These are phyloP conservation scores for Andrena marginata DNA, from an alignment of 2,888 invertebrate genomes.

Conservation along the genomic window DNA sequence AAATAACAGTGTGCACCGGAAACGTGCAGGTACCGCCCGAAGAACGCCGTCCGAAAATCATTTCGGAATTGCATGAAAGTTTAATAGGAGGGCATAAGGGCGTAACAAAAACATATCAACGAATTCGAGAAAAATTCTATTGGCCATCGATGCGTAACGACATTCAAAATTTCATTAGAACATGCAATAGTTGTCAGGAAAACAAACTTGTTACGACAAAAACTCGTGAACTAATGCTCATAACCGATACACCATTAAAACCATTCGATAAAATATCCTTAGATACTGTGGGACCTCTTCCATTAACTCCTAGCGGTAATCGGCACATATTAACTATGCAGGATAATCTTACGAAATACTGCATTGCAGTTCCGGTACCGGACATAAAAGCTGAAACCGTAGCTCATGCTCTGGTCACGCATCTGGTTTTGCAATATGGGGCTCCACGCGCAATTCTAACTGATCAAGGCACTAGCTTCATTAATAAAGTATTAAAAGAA, in stretches of 20 bases:
- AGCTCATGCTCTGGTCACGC: background rate
- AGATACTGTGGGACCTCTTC: background rate
- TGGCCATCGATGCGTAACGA: conserved; percentile 5
- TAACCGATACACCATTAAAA: background rate
- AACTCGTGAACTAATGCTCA: conserved; percentile 1
- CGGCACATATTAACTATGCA: background rate
- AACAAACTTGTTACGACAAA: background rate
- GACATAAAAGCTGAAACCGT: conserved; percentile 5
- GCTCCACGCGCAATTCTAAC: conserved; percentile 5
- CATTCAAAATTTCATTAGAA: conserved; percentile 8
- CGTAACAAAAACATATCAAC: background rate
- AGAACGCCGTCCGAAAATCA: no score
- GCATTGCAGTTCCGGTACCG: conserved; percentile 7
- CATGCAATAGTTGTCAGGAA: conserved; percentile 1
- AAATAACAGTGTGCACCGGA: background rate
- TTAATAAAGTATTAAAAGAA: background rate
- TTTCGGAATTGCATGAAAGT: no score
- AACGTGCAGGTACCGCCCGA: background rate
- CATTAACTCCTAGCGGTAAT: background rate
- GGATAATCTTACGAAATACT: conserved; percentile 20
- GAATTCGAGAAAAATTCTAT: conserved; percentile 4
- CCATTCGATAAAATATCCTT: background rate
- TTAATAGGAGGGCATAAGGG: background rate
- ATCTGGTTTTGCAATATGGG: background rate
- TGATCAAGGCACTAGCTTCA: background rate